A percentile compares a stretch with the other conserved stretches of the same genome.
These are phyloP conservation scores for Mionectes macconnelli DNA, from an alignment of 2,113 vertebrate species.

Conservation along the genomic window DNA sequence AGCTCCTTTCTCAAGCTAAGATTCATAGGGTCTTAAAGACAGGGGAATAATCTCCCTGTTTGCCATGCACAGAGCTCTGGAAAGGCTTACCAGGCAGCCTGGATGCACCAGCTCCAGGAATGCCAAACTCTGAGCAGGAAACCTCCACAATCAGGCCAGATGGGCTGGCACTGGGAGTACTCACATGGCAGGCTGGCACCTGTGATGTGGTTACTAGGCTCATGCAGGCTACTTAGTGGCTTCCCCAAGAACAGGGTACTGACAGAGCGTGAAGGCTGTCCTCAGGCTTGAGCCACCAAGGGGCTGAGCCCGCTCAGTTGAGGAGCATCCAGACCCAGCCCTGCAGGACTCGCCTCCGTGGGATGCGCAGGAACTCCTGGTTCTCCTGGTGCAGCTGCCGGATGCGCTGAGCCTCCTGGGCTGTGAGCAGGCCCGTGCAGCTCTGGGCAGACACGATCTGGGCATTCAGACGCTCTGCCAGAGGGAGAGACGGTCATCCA, in stretches of 20 bases:
- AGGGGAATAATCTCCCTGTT: not conserved
- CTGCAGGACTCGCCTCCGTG: constrained; percentile 78
- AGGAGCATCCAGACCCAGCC: no score
- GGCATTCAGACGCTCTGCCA: constrained; percentile 91
- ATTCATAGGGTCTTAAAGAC: not conserved
- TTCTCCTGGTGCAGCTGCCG: constrained; percentile 89
- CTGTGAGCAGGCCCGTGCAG: constrained; percentile 80
- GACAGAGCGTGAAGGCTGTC: not conserved
- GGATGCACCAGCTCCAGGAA: not conserved
- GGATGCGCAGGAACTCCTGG: constrained; percentile 85
- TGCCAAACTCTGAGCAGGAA: not conserved
- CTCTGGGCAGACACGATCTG: constrained; percentile 85
- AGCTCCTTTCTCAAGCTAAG: not conserved
- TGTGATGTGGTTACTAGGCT: fast-evolving
- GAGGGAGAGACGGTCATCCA: not conserved
- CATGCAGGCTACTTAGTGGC: fast-evolving
- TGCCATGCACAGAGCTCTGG: fast-evolving
- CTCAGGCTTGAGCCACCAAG: not conserved
- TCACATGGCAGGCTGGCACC: fast-evolving
- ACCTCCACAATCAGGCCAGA: not conserved
- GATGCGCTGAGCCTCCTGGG: constrained; percentile 81
- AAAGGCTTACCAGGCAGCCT: not conserved
- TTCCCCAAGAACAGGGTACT: not conserved
- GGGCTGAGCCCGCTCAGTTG: not conserved
- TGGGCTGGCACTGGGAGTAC: not conserved